Conservation (phyloP, 2,113 vertebrate genomes). For the Platanista minor region DNA sequence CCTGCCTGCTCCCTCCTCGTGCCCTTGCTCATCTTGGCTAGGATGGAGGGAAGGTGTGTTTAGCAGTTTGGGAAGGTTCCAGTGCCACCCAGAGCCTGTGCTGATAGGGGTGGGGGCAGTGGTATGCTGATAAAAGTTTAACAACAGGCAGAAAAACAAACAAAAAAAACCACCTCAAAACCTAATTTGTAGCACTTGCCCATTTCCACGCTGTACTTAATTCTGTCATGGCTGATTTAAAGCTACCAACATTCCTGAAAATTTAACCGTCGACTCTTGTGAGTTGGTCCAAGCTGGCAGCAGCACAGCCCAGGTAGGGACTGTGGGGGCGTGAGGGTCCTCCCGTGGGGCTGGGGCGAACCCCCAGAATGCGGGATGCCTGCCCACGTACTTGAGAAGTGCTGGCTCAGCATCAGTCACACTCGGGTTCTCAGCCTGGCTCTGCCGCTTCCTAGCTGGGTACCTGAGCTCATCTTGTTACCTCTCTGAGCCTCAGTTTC, state of each 20-base stretch:
- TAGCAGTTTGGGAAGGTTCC: not conserved
- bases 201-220: not conserved
- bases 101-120: not conserved
- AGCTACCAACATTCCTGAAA: not conserved
- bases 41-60: not conserved
- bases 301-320: not conserved
- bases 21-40: not conserved
- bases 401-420: rapidly evolving
- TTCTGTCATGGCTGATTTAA: not conserved
- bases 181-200: rapidly evolving
- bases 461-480: no score
- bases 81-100: not conserved
- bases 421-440: rapidly evolving
- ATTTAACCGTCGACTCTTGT: rapidly evolving
- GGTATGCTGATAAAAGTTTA: not conserved
- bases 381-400: rapidly evolving
- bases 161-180: no score
- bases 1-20: not conserved
- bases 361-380: rapidly evolving
- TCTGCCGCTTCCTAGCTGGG: rapidly evolving
- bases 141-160: not conserved
- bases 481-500: not conserved
- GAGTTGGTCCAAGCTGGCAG: not conserved
- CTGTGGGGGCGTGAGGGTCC: not conserved
- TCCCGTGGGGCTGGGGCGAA: not conserved